Evolutionary conservation across 2,113 vertebrate genomes (phyloP).

Genomic region (Mesocricetus auratus): DNA sequence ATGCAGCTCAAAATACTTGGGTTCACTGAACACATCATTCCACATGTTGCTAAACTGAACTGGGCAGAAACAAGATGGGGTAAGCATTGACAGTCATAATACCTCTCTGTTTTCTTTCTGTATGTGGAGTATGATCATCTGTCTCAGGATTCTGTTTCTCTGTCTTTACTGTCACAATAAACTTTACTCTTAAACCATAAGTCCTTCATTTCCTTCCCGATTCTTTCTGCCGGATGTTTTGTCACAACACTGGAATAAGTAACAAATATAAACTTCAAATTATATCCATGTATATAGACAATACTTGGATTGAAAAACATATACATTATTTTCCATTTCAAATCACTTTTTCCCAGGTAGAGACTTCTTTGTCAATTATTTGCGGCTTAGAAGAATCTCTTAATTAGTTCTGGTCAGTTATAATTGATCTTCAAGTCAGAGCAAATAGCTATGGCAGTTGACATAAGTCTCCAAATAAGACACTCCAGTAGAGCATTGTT

Average conservation of each 20-base stretch:
- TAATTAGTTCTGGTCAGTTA: background rate
- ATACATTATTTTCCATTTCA: background rate
- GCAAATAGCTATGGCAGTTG: background rate
- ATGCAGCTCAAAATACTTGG: too few species aligned
- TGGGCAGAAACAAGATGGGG: background rate
- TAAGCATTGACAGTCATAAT: background rate
- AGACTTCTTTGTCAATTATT: background rate
- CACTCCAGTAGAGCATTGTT: fast-evolving
- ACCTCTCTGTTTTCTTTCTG: background rate
- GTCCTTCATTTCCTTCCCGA: background rate
- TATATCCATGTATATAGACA: background rate
- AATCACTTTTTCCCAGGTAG: background rate
- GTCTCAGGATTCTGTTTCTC: fast-evolving
- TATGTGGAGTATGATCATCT: background rate
- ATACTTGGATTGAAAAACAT: background rate
- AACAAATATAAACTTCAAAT: background rate
- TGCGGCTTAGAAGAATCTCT: background rate
- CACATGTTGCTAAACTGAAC: background rate
- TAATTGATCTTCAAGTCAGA: background rate
- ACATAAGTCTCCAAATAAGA: background rate
- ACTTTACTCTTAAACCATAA: too few species aligned
- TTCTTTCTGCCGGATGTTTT: background rate
- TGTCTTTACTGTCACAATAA: background rate
- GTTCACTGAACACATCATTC: background rate
- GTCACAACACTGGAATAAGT: too few species aligned